phyloP scores from a whole-genome alignment of 2,113 vertebrate species.

The Ardeotis arabs region DNA sequence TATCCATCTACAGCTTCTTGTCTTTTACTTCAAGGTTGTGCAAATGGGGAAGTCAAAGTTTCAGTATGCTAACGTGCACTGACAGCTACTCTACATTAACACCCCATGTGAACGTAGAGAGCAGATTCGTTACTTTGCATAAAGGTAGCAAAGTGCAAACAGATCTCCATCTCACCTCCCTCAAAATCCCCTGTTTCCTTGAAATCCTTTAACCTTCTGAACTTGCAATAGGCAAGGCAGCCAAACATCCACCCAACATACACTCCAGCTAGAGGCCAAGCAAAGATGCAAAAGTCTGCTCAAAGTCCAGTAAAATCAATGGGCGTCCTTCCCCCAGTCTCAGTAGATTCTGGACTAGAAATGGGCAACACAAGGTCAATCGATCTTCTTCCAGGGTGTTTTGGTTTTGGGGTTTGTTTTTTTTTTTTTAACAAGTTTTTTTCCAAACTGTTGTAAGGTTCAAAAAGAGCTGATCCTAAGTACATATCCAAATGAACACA shows the following conservation, averaged over 20 bases:
- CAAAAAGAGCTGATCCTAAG: background rate
- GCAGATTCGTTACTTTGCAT: background rate
- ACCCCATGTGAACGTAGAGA: rapidly evolving
- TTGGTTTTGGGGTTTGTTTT: background rate
- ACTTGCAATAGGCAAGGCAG: background rate
- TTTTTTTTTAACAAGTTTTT: background rate
- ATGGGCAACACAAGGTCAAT: background rate
- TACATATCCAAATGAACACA: background rate
- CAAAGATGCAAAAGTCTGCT: background rate
- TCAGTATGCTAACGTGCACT: background rate
- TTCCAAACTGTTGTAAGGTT: background rate
- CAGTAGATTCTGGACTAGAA: background rate
- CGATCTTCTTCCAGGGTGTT: background rate
- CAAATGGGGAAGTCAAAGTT: background rate
- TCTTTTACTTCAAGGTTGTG: background rate
- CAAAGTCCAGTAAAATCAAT: background rate
- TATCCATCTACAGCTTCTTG: background rate
- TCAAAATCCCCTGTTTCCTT: background rate
- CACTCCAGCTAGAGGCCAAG: background rate
- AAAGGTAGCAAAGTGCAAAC: background rate
- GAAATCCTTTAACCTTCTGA: background rate
- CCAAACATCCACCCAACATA: background rate
- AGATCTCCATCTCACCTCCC: background rate
- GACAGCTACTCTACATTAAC: background rate
- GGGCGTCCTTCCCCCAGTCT: background rate